phyloP scores from a whole-genome alignment of 2,797 vertebrate species.

The Galagoides demidoff region DNA sequence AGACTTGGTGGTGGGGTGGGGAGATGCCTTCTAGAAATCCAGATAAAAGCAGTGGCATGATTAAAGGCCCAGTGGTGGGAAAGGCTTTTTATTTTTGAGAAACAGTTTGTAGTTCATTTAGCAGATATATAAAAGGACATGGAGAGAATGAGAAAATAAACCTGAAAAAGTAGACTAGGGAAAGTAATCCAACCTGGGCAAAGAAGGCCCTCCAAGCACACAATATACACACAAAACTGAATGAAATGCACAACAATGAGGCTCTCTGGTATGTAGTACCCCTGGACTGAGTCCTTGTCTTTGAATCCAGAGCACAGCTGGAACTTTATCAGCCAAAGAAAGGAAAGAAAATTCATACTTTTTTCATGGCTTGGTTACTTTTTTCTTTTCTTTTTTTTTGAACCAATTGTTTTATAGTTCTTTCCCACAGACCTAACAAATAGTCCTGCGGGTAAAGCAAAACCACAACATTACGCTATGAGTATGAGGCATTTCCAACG shows the following conservation, averaged over 20 bases:
- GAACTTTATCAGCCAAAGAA: slow-evolving; percentile 22
- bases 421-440: too few relatives aligned
- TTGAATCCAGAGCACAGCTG: slow-evolving; percentile 9
- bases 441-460: too few relatives aligned
- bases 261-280: not conserved
- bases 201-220: not conserved
- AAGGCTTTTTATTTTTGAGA: not conserved
- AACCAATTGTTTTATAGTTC: too few relatives aligned
- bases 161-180: not conserved
- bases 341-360: not conserved
- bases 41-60: slow-evolving; percentile 19
- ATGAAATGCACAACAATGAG: not conserved
- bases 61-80: not conserved
- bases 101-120: slow-evolving; percentile 35
- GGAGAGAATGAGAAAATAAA: slow-evolving; percentile 49
- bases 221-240: not conserved
- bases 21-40: not conserved
- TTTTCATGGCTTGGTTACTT: not conserved
- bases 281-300: not conserved
- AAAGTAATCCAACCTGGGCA: slow-evolving; percentile 9
- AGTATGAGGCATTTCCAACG: too few relatives aligned
- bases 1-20: not conserved
- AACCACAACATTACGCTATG: too few relatives aligned
- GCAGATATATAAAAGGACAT: not conserved
- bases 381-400: not conserved